These are phyloP conservation scores for Agonopterix alstromeriana DNA, from an alignment of 2,888 invertebrate genomes.

Conservation along the genomic window DNA sequence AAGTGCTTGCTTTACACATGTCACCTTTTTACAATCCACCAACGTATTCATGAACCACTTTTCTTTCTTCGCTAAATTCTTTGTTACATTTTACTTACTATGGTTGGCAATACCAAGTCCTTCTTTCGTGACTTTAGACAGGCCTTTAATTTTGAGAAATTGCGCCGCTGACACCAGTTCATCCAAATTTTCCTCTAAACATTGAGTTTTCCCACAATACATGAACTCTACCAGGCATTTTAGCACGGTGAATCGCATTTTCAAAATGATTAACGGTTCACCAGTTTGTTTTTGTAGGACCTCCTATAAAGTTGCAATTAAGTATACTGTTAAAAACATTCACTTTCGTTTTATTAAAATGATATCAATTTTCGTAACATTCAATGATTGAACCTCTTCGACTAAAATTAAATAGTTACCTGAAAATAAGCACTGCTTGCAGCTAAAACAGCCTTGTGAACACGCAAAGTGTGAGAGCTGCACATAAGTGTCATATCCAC, in stretches of 20 bases:
- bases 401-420: constrained; percentile 51
- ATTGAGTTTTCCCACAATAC: constrained; percentile 85
- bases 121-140: constrained; percentile 76
- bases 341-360: too few relatives aligned
- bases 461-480: constrained; percentile 83
- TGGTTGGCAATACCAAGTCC: constrained; percentile 61
- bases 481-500: constrained; percentile 87
- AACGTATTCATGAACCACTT: too few relatives aligned
- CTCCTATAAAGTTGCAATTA: constrained; percentile 50
- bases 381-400: not conserved
- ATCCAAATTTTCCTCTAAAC: constrained; percentile 81
- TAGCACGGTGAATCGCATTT: constrained; percentile 82
- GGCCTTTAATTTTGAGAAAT: constrained; percentile 80
- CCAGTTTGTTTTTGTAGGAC: constrained; percentile 76
- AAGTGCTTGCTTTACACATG: too few relatives aligned
- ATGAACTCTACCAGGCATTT: constrained; percentile 85
- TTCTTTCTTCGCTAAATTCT: too few relatives aligned
- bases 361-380: not conserved
- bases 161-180: constrained; percentile 83
- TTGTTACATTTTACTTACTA: constrained; percentile 35
- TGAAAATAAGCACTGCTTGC: constrained; percentile 85
- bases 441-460: constrained; percentile 84
- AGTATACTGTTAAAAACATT: not conserved
- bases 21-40: too few relatives aligned
- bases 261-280: constrained; percentile 78